Percentiles rank a stretch among this genome's conserved stretches.
Conservation (phyloP, 2,113 vertebrate genomes). For the Colistium nudipinnis region DNA sequence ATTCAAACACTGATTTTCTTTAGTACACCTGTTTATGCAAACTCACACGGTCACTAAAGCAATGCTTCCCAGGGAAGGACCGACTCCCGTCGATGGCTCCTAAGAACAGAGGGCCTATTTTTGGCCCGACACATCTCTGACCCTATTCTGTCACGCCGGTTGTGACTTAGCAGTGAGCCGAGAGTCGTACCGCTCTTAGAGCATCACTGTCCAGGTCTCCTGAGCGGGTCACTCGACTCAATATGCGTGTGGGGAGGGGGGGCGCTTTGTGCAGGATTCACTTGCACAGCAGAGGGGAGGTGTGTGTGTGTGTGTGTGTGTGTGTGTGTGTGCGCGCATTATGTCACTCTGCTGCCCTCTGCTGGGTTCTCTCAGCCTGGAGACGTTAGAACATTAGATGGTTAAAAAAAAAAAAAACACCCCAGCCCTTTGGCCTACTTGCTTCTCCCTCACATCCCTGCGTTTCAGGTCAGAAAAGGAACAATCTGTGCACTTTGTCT, state of each 20-base stretch:
- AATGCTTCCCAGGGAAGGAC: neutral
- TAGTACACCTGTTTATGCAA: neutral
- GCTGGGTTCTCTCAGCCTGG: conserved; percentile 33
- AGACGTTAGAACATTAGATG: neutral
- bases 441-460: conserved; percentile 39
- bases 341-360: conserved; percentile 64
- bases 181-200: conserved; percentile 47
- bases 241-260: conserved; percentile 43
- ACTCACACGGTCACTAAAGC: conserved; percentile 5
- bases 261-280: neutral
- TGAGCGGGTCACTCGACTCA: conserved; percentile 59
- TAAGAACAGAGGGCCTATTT: conserved; percentile 65
- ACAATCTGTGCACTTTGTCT: conserved; percentile 29
- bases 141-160: conserved; percentile 70
- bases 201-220: conserved; percentile 68
- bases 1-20: neutral
- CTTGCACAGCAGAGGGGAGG: conserved; percentile 4
- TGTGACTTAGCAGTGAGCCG: conserved; percentile 45
- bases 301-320: neutral
- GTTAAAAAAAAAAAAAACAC: conserved; percentile 18
- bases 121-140: conserved; percentile 59
- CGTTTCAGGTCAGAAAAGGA: conserved; percentile 41
- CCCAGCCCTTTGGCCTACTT: conserved; percentile 60
- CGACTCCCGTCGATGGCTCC: conserved; percentile 19
- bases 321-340: neutral